Base-by-base conservation (phyloP, 2,888 invertebrate species). In the Nomada ferruginata region DNA sequence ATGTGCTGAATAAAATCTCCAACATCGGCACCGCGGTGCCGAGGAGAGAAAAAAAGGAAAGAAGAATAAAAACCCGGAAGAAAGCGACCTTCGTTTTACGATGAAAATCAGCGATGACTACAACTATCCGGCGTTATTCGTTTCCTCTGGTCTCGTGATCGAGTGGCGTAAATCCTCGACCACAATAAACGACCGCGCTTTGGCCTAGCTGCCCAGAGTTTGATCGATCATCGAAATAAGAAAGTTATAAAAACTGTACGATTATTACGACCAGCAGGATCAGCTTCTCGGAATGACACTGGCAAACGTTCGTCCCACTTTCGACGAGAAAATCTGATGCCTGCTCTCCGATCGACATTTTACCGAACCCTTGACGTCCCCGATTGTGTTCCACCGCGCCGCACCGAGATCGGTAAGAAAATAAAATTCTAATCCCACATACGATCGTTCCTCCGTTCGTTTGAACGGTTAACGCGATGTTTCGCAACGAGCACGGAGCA, bases 181-280 rank as follows among this genome's bases (percentile, higher is more conserved):
- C 73, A 20, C 55, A 65, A 73, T 63, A 53, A 68, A 50, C 55
- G 11, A 47, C 36, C 36, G 36, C 36, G 36, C 7, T 36, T 5
- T 7, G 36, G 36, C 36, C 36, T 36, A 7, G 36, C 36, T 36
- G 23, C 42, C 10, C 50, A 60, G 44, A 5, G 44, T 20, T n/a
- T 60, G 72, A 80, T 78, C 78, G 71, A 80, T 80, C 72, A 29
- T 57, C 50, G 55, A 70, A 77, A 77, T 70, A 77, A 72, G 71
- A 78, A 72, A 66, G 42, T 42, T 53, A 61, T 72, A 61, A 79
- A 77, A 78, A 50, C 36, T 42, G 36, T 55, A 66, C 72, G 79
- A 78, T 78, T 78, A 61, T 50, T 61, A 53, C 65, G 23, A 60
- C 60, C 53, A 36, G 65, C 70, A 29, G 71, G 26, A 50, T n/a